Evolutionary conservation across 2,888 invertebrate genomes (phyloP).

Genomic region (Zaprionus lineosus): DNA sequence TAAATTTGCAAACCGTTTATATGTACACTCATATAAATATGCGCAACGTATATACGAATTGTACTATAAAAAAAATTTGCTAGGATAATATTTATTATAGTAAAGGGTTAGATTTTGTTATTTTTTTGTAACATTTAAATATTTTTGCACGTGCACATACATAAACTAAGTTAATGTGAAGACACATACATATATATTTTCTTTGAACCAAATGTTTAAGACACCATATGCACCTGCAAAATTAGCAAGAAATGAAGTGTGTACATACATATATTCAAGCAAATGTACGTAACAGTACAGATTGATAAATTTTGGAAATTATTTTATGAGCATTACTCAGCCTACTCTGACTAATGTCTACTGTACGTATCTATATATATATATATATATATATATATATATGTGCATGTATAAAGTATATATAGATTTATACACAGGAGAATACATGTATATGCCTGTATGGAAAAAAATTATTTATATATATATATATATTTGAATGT

Average conservation of each 20-base stretch:
- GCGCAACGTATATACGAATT: conserved; percentile 1
- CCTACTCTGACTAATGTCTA: conserved; percentile 52
- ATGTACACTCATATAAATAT: conserved; percentile 8
- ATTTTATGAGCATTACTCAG: conserved; percentile 48
- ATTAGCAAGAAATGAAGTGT: not conserved
- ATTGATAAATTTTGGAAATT: conserved; percentile 35
- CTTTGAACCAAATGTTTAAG: not conserved
- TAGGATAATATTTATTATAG: no score
- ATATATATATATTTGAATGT: conserved; percentile 31
- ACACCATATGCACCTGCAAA: not conserved
- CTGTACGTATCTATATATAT: conserved; percentile 34
- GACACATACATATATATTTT: not conserved
- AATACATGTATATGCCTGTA: conserved; percentile 37
- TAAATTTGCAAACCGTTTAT: not conserved
- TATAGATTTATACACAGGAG: conserved; percentile 30
- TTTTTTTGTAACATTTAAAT: conserved; percentile 16
- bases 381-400: conserved; percentile 41
- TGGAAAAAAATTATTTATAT: conserved; percentile 32
- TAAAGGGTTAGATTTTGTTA: no score
- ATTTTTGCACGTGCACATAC: conserved; percentile 12
- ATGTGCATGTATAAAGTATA: conserved; percentile 27
- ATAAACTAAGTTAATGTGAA: conserved; percentile 7
- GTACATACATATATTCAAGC: not conserved
- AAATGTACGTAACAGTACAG: conserved; percentile 1
- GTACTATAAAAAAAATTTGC: no score